These are phyloP conservation scores for Tachina lurida DNA, from an alignment of 2,888 invertebrate genomes.

Conservation along the genomic window DNA sequence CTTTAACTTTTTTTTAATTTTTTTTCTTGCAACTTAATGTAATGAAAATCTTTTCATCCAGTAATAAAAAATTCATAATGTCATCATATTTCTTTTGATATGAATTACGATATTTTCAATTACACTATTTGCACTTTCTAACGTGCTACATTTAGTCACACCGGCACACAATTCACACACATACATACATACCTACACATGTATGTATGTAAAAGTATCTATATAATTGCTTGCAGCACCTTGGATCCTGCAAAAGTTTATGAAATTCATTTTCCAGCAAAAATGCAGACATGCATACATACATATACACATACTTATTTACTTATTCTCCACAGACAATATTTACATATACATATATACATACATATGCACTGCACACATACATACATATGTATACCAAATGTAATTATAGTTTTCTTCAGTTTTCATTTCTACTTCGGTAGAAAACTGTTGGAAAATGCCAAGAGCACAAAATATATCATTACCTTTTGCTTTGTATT, in stretches of 20 bases:
- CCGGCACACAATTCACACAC: background rate
- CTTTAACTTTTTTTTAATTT: background rate
- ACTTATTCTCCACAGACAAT: background rate
- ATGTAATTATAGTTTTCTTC: constrained; percentile 55
- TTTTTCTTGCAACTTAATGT: background rate
- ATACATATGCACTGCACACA: background rate
- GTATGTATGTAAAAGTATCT: background rate
- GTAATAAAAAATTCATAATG: constrained; percentile 28
- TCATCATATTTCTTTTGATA: constrained; percentile 53
- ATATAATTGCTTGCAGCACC: background rate
- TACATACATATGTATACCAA: too few relatives aligned
- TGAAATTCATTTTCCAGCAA: constrained; percentile 10
- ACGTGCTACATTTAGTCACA: background rate
- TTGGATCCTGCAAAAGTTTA: constrained; percentile 23
- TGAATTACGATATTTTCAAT: constrained; percentile 65
- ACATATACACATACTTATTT: too few relatives aligned
- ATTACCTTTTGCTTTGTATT: constrained; percentile 49
- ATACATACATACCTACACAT: background rate
- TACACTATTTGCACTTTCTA: constrained; percentile 54
- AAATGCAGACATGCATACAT: constrained; percentile 1
- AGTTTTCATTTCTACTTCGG: constrained; percentile 1
- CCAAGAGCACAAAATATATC: constrained; percentile 47
- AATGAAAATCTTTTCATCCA: constrained; percentile 34
- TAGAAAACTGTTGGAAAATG: constrained; percentile 46
- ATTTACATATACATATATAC: constrained; percentile 9